Base-by-base conservation (phyloP, 2,888 invertebrate genomes). In the Oscheius sp. region DNA sequence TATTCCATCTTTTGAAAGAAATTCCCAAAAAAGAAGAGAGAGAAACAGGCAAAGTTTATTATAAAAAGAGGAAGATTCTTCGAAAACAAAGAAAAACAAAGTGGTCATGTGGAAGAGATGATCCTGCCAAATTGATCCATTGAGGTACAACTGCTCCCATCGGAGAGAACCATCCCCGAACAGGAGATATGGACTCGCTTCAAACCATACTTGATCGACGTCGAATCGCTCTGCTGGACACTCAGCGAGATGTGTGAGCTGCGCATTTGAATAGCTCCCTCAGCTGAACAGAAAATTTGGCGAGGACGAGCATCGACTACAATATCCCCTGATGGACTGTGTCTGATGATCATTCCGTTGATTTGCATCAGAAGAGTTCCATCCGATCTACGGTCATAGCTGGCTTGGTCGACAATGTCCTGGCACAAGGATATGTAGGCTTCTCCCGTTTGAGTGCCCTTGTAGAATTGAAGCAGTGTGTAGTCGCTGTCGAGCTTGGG, bases 161-260 rank as follows among this genome's bases (percentile, higher is more conserved):
- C 83, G 17, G 82, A 81, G 55, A 85, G 82, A 27, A 85, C 84
- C 83, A 85, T 83, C 20, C 85, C 85, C 25, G 81, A 81, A 25
- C 78, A 76, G 23, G 82, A 82, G 6, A 82, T 82, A 75, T 85
- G 85, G 50, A 85, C 81, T 6, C 85, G 73, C 63, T 84, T 85
- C 57, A 75, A 76, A 48, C 83, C 82, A 25, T 75, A 71, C 70
- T 84, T 84, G 55, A 84, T 81, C 67, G 73, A 85, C 10, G 81
- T 81, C 57, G 80, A 80, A 50, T 83, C 84, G 33, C 75, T 78
- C 4, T 23, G n/a, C 82, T 84, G 80, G 42, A 88, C 84, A n/a
- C 86, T 84, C 80, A 87, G 86, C 65, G 88, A 87, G 46, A 88
- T 83, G 70, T 84, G 84, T 53, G 86, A 81, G 10, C 87, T 88